Evolutionary conservation across 1,140 invertebrate genomes (phyloP).

Genomic region (Cepaea nemoralis): DNA sequence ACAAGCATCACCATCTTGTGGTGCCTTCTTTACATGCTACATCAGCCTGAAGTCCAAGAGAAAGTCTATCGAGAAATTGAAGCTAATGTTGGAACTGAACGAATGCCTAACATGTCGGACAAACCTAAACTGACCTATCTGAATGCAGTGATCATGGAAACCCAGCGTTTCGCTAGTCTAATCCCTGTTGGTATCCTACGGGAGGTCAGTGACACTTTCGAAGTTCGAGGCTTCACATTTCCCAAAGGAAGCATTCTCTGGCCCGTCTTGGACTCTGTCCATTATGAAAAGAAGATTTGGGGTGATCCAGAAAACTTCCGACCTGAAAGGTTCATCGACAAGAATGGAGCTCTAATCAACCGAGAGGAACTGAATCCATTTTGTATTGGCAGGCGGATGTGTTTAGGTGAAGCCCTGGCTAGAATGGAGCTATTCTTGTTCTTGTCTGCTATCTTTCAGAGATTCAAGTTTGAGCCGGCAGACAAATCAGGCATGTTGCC

Average conservation of each 20-base stretch:
- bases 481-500: not conserved
- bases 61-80: constrained; percentile 4
- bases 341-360: not conserved
- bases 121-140: not conserved
- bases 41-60: constrained; percentile 46
- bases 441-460: not conserved
- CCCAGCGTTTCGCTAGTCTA: not conserved
- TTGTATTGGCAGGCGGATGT: not conserved
- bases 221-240: not conserved
- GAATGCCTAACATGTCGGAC: not conserved
- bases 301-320: constrained; percentile 4
- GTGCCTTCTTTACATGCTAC: constrained; percentile 87
- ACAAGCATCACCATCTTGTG: constrained; percentile 86
- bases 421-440: not conserved
- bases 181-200: not conserved
- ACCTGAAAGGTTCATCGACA: not conserved
- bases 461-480: not conserved
- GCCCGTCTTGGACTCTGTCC: not conserved
- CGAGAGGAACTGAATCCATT: not conserved
- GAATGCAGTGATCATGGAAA: constrained; percentile 6
- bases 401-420: not conserved
- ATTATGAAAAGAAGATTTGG: constrained; percentile 1
- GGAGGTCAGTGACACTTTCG: not conserved
- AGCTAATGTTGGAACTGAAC: not conserved
- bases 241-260: not conserved